Evolutionary conservation across 2,888 invertebrate species (phyloP).

Genomic region (Pyrrhosoma nymphula): DNA sequence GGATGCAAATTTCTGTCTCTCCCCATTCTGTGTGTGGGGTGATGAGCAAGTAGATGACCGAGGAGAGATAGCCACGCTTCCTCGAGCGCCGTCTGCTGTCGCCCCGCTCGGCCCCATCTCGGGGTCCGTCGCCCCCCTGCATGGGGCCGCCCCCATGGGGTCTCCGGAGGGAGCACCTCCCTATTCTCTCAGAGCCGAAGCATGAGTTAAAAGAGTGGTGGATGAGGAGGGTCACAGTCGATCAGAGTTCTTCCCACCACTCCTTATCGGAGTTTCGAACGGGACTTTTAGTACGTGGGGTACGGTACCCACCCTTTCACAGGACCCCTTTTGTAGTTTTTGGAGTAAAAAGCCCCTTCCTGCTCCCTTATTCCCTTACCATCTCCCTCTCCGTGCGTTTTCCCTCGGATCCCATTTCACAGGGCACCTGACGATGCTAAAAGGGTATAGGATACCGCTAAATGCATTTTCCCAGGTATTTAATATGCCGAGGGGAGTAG

Average conservation of each 20-base stretch:
- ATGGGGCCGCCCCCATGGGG: neutral
- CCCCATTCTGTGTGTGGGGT: neutral
- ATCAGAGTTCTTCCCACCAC: neutral
- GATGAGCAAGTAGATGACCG: neutral
- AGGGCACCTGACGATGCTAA: neutral
- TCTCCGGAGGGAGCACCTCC: neutral
- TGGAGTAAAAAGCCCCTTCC: neutral
- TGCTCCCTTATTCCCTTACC: neutral
- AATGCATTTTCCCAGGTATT: neutral
- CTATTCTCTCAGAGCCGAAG: neutral
- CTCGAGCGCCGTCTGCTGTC: neutral
- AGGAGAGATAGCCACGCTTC: conserved; percentile 8
- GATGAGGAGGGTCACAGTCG: neutral
- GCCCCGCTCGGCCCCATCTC: neutral
- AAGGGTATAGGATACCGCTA: neutral
- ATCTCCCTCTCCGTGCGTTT: neutral
- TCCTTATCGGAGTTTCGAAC: neutral
- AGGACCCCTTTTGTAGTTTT: neutral
- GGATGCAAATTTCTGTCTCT: neutral
- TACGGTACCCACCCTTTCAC: neutral
- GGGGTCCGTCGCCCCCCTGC: neutral
- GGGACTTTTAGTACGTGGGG: neutral
- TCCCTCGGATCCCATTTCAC: neutral
- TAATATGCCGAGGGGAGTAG: neutral
- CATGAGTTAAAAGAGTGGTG: neutral